Evolutionary conservation across 2,113 vertebrate species (phyloP).

Genomic region (Recurvirostra avosetta): DNA sequence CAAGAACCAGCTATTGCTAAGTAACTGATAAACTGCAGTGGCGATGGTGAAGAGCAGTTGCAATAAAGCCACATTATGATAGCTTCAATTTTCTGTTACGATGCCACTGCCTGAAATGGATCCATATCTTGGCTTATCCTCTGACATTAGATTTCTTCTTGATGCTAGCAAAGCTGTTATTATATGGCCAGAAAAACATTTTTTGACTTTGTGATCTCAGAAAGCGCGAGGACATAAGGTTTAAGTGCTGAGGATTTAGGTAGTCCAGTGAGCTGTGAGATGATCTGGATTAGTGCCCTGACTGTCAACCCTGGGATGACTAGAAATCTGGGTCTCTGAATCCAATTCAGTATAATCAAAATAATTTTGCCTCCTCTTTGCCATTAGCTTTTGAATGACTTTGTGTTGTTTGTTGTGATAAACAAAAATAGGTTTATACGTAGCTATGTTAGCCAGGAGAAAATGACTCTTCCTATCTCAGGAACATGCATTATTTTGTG

Average conservation of each 20-base stretch:
- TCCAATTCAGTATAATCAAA: neutral
- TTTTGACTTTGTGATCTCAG: neutral
- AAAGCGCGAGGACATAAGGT: neutral
- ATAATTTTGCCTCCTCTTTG: neutral
- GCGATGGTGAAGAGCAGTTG: neutral
- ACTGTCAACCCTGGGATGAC: neutral
- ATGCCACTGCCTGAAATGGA: neutral
- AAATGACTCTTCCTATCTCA: neutral
- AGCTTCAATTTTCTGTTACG: neutral
- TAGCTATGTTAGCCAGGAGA: neutral
- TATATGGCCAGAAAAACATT: neutral
- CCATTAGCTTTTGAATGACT: neutral
- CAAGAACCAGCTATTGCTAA: neutral
- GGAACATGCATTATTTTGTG: neutral
- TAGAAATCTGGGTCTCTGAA: neutral
- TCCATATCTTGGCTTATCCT: neutral
- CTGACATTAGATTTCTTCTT: neutral
- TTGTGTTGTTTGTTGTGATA: neutral
- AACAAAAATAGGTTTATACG: neutral
- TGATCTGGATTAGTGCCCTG: slow-evolving; percentile 29
- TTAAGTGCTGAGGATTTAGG: slow-evolving; percentile 45
- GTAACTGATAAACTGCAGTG: neutral
- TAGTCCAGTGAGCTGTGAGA: neutral
- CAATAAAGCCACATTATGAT: neutral
- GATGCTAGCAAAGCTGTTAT: neutral